phyloP scores from a whole-genome alignment of 2,888 invertebrate species.

The Conops quadrifasciatus region DNA sequence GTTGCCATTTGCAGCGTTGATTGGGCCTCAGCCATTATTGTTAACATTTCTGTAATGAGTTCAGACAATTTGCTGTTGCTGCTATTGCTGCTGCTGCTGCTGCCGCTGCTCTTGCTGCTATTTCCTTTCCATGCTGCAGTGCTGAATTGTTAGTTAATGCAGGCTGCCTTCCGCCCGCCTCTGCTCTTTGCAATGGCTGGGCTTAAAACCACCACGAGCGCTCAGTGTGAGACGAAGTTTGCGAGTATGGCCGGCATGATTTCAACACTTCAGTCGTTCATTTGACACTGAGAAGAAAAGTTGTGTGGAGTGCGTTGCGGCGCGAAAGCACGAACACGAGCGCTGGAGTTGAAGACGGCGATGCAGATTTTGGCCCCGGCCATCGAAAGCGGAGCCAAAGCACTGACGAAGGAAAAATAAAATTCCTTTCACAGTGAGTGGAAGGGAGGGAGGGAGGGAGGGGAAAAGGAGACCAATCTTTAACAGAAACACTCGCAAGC shows the following conservation, averaged over 20 bases:
- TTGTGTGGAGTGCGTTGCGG: slow-evolving; percentile 42
- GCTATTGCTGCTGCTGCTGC: no score
- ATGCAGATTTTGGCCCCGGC: slow-evolving; percentile 14
- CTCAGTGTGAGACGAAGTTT: slow-evolving; percentile 27
- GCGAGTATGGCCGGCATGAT: slow-evolving; percentile 45
- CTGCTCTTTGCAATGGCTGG: no score
- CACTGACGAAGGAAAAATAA: neutral
- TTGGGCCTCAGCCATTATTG: no score
- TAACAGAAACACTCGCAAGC: neutral
- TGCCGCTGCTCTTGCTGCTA: no score
- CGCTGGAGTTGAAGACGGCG: slow-evolving; percentile 13
- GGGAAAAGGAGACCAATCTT: neutral
- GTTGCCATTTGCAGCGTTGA: no score
- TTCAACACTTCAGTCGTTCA: slow-evolving; percentile 53
- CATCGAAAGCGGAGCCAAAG: slow-evolving; percentile 8
- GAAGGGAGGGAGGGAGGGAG: no score
- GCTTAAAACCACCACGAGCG: no score
- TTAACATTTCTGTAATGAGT: no score
- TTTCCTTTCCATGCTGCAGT: no score
- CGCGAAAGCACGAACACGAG: slow-evolving; percentile 18
- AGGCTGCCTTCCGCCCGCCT: no score
- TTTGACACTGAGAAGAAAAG: slow-evolving; percentile 53
- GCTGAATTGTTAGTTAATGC: no score
- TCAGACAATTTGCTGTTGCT: no score
- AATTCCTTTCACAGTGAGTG: neutral